Percentiles rank a stretch among this genome's conserved stretches.
Evolutionary conservation across 2,113 vertebrate genomes (phyloP).

Genomic region (Ophthalmolycus amberensis): DNA sequence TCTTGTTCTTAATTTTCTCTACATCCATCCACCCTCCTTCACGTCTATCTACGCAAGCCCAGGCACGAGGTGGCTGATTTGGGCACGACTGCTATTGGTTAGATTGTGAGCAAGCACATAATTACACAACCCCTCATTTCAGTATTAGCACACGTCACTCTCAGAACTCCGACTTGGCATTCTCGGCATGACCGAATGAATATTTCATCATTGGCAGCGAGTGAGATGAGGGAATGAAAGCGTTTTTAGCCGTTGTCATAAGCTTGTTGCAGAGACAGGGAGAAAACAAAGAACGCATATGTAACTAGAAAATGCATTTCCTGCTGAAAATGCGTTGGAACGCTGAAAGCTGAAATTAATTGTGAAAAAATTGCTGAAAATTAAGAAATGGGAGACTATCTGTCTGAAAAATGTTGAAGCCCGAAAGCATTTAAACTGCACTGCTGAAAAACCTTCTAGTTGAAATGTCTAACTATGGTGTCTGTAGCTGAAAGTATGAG

Average conservation of each 20-base stretch:
- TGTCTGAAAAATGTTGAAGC: too few relatives aligned
- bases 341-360: too few relatives aligned
- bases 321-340: too few relatives aligned
- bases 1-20: slow-evolving; percentile 53
- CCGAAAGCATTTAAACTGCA: too few relatives aligned
- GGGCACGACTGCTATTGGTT: slow-evolving; percentile 30
- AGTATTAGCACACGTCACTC: slow-evolving; percentile 36
- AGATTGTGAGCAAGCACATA: slow-evolving; percentile 46
- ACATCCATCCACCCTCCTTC: slow-evolving; percentile 11
- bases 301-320: too few relatives aligned
- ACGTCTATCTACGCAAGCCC: slow-evolving; percentile 15
- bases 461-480: too few relatives aligned
- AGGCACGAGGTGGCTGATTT: slow-evolving; percentile 32
- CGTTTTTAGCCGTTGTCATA: slow-evolving; percentile 40
- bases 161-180: slow-evolving; percentile 36
- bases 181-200: slow-evolving; percentile 51
- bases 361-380: too few relatives aligned
- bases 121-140: slow-evolving; percentile 51
- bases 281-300: slow-evolving; percentile 55
- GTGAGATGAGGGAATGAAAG: slow-evolving; percentile 38
- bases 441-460: too few relatives aligned
- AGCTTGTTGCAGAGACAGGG: slow-evolving; percentile 39
- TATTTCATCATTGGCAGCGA: slow-evolving; percentile 54
- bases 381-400: too few relatives aligned
- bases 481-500: too few relatives aligned